phyloP scores from a whole-genome alignment of 2,797 vertebrate genomes.

The Esox masquinongy region DNA sequence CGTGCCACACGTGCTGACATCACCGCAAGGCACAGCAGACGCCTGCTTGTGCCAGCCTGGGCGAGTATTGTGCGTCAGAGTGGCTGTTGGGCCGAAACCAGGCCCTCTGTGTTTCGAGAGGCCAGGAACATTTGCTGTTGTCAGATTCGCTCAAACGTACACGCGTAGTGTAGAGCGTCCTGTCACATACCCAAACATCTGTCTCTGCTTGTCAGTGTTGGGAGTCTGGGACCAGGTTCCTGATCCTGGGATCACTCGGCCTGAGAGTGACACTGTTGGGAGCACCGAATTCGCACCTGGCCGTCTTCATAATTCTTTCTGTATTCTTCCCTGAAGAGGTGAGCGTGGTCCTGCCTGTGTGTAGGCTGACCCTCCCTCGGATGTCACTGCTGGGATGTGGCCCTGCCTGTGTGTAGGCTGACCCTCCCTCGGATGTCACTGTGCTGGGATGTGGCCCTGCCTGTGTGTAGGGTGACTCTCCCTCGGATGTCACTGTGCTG shows the following conservation, averaged over 20 bases:
- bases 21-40: constrained; percentile 22
- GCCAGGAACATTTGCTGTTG: constrained; percentile 43
- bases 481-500: constrained; percentile 2
- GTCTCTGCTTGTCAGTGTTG: constrained; percentile 35
- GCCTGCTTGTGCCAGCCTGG: constrained; percentile 47
- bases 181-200: constrained; percentile 50
- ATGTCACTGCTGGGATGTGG: constrained; percentile 32
- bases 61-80: constrained; percentile 58
- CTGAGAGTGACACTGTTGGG: neutral
- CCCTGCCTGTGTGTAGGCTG: neutral
- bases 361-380: constrained; percentile 21
- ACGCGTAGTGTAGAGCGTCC: constrained; percentile 15
- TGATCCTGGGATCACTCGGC: neutral
- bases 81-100: constrained; percentile 44
- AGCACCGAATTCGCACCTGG: neutral
- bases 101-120: constrained; percentile 31
- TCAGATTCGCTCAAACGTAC: constrained; percentile 36
- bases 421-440: constrained; percentile 37
- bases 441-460: neutral
- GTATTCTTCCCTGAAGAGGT: neutral
- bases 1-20: constrained; percentile 41
- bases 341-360: neutral
- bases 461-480: neutral
- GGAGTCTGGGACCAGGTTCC: neutral
- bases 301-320: neutral